phyloP scores from a whole-genome alignment of 2,113 vertebrate genomes.

The Toxostoma redivivum region DNA sequence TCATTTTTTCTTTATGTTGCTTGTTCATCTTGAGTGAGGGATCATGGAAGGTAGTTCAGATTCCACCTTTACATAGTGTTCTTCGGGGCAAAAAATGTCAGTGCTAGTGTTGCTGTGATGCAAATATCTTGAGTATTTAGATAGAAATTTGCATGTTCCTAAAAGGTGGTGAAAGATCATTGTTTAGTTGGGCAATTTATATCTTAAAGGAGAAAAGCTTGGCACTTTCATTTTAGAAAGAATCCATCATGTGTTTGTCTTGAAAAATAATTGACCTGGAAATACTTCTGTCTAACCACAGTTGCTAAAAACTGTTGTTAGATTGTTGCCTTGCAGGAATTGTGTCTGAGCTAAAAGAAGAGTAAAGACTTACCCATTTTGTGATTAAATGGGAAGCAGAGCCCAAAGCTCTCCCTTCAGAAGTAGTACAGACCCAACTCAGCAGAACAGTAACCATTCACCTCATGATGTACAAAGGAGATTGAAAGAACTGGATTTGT shows the following conservation, averaged over 20 bases:
- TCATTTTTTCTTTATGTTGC: background rate
- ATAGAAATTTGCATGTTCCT: background rate
- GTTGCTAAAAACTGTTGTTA: background rate
- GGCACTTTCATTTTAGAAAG: background rate
- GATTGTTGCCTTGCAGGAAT: background rate
- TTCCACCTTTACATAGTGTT: background rate
- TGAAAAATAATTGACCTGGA: background rate
- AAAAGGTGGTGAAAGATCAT: background rate
- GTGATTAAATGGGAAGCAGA: background rate
- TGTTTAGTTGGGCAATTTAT: background rate
- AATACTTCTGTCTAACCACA: background rate
- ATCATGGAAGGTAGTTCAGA: background rate
- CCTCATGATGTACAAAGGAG: background rate
- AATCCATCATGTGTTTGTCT: background rate
- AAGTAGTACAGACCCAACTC: background rate
- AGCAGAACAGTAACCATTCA: background rate
- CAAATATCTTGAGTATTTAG: background rate
- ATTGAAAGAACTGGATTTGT: background rate
- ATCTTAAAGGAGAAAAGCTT: background rate
- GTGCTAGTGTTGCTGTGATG: background rate
- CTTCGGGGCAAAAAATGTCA: background rate
- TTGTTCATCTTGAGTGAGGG: background rate
- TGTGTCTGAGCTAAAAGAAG: background rate
- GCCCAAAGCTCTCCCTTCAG: background rate
- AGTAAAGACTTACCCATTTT: background rate